Conservation (phyloP, 2,888 invertebrate genomes). For the Drosophila nr. medialis region DNA sequence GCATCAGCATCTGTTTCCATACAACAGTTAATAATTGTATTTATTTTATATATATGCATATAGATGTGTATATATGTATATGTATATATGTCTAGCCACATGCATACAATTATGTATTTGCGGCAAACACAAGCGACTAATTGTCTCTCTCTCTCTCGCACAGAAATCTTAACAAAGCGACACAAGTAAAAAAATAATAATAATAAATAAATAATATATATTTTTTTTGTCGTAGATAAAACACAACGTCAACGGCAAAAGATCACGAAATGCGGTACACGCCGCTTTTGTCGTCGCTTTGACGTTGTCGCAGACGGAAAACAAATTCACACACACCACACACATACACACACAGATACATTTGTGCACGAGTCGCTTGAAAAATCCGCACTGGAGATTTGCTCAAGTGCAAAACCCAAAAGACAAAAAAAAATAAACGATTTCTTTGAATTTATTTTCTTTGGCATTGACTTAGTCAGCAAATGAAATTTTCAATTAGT, state of each 20-base stretch:
- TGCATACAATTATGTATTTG: slow-evolving; percentile 50
- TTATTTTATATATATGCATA: neutral
- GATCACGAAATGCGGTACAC: slow-evolving; percentile 74
- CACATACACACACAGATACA: slow-evolving; percentile 26
- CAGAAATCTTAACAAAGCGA: slow-evolving; percentile 39
- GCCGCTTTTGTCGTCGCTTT: slow-evolving; percentile 36
- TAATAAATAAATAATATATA: slow-evolving; percentile 46
- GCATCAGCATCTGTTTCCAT: slow-evolving; percentile 44
- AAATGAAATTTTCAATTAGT: slow-evolving; percentile 16
- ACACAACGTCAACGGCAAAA: slow-evolving; percentile 70
- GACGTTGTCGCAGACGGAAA: slow-evolving; percentile 72
- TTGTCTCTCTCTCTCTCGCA: slow-evolving; percentile 50
- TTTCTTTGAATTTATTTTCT: slow-evolving; percentile 31
- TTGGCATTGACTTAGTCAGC: slow-evolving; percentile 45
- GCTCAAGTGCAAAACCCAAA: slow-evolving; percentile 67
- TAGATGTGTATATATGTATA: slow-evolving; percentile 10
- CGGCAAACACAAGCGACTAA: slow-evolving; percentile 44
- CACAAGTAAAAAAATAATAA: slow-evolving; percentile 29
- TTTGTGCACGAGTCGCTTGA: slow-evolving; percentile 41
- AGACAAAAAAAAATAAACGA: slow-evolving; percentile 20
- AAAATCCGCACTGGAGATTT: slow-evolving; percentile 69
- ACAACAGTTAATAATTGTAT: slow-evolving; percentile 42
- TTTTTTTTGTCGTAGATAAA: slow-evolving; percentile 57
- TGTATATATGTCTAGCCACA: slow-evolving; percentile 4
- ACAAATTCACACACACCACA: slow-evolving; percentile 54